Base-by-base conservation (phyloP, 2,113 vertebrate genomes). In the Heterotis niloticus region DNA sequence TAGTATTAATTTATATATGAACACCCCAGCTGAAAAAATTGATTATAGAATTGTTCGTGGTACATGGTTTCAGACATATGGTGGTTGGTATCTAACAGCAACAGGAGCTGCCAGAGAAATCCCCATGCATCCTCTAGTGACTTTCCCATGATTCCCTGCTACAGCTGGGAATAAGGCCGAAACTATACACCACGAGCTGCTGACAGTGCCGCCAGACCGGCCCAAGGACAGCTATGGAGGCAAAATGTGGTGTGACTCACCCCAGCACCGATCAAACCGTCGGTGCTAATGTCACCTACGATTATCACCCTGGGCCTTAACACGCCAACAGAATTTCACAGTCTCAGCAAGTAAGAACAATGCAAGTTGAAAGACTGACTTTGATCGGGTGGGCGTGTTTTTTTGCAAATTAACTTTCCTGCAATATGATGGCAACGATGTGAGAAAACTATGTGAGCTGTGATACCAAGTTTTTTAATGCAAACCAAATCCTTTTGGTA, bases 111-210 rank as follows among this genome's bases (percentile, higher is more conserved):
- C 59, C 24, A 62, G 10, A 62, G 59, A 62, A 17, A 62, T 11
- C 26, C 18, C 26, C 57, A 10, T 5, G 23, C 17, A 14, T 23
- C 74, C 59, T 44, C 28, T 13, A 76, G 29, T 1, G n/a, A 13
- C 75, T 56, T 68, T 28, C 64, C 64, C 16, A 67, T 56, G 64
- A 14, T n/a, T 51, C 52, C 64, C n/a, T 57, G 23, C 64, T 77
- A 51, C 60, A 67, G 64, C 64, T 56, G 52, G 64, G 64, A 14
- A 2, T n/a, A 14, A 14, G 12, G 23, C 64, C 20, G n/a, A 65
- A 7, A 20, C 24, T 29, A 69, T 5, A 23, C 9, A 29, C 34
- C 76, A 23, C 2, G n/a, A 67, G 13, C 23, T 57, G 44, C 44
- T 23, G 51, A 65, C 16, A 29, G 64, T 44, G 34, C 16, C 24